Evolutionary conservation across 2,888 invertebrate species (phyloP).

Genomic region (Oxytorus armatus): DNA sequence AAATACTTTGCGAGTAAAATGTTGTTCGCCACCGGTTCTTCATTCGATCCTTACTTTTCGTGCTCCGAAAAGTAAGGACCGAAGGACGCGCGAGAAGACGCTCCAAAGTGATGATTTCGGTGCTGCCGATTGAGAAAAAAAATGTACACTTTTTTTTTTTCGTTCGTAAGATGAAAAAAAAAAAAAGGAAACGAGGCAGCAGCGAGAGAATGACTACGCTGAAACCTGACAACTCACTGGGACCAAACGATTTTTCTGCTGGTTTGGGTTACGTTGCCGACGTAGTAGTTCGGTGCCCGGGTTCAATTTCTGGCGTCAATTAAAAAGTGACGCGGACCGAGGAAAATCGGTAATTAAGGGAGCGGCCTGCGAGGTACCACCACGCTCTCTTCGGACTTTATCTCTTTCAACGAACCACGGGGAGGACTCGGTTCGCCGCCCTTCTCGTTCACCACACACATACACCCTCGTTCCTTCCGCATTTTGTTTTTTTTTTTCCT

Average conservation of each 20-base stretch:
- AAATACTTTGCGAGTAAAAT: too few relatives aligned
- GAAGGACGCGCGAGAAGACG: slow-evolving; percentile 15
- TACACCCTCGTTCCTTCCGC: slow-evolving; percentile 17
- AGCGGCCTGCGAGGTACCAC: slow-evolving; percentile 71
- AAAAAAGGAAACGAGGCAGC: slow-evolving; percentile 51
- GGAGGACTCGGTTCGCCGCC: slow-evolving; percentile 34
- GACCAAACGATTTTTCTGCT: slow-evolving; percentile 51
- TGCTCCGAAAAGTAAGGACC: too few relatives aligned
- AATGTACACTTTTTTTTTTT: slow-evolving; percentile 38
- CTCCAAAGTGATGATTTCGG: slow-evolving; percentile 69
- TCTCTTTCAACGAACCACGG: too few relatives aligned
- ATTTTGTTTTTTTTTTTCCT: slow-evolving; percentile 27
- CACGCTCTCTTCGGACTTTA: slow-evolving; percentile 49
- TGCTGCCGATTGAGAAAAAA: slow-evolving; percentile 25
- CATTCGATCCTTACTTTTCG: too few relatives aligned
- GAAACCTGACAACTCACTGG: slow-evolving; percentile 74
- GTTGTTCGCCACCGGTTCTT: too few relatives aligned
- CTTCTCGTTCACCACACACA: background rate
- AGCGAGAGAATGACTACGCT: slow-evolving; percentile 79
- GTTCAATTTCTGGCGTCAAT: slow-evolving; percentile 84
- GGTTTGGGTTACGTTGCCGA: slow-evolving; percentile 40
- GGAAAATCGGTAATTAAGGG: slow-evolving; percentile 84
- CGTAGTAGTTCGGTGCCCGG: slow-evolving; percentile 22
- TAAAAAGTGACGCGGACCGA: slow-evolving; percentile 84
- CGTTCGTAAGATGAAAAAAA: slow-evolving; percentile 39